Evolutionary conservation across 2,113 vertebrate species (phyloP), one percentile per base, ranked within the genome.

Genomic region (Gallinago paraguaiae): DNA sequence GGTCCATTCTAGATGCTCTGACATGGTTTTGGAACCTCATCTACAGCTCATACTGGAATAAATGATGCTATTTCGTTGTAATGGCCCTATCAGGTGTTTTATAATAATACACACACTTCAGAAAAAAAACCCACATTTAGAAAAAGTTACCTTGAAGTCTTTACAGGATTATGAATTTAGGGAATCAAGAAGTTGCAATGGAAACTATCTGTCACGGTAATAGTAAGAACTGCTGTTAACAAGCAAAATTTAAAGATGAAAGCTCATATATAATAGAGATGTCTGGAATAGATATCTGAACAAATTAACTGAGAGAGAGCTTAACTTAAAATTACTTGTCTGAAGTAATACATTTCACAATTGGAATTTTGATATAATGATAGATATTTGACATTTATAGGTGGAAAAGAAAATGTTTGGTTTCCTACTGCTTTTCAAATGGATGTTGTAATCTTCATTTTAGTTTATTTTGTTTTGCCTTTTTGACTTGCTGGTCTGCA

Each of bases 231-330:
- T 63, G 86, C 81, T 64, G 60, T 76, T 90, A 88, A 51, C 63
- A 95, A 92, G 78, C 48, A 90, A 79, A 91, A 92, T 71, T 78
- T 79, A 67, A 46, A 93, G 54, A 80, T 82, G 53, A 93, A 94
- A 88, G n/a, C 57, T 82, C 46, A 33, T 72, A 19, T 59, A 18
- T 91, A 80, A 53, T n/a, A 82, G 50, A 76, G 14, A 25, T 86
- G 9, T 86, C 82, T 86, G 20, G 24, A 71, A 64, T 28, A 86
- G 69, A 57, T 82, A 63, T 33, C 39, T 63, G 82, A 76, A 54
- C n/a, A 63, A 43, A 48, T 61, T 82, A 69, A 64, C 43, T 82
- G 50, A 87, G 76, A 95, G 31, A 88, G 39, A 87, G 18, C 28
- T 85, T 92, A 75, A 93, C 57, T 63, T 94, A 89, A 60, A 95